phyloP scores from a whole-genome alignment of 2,888 invertebrate genomes.

The Synergus itoensis region DNA sequence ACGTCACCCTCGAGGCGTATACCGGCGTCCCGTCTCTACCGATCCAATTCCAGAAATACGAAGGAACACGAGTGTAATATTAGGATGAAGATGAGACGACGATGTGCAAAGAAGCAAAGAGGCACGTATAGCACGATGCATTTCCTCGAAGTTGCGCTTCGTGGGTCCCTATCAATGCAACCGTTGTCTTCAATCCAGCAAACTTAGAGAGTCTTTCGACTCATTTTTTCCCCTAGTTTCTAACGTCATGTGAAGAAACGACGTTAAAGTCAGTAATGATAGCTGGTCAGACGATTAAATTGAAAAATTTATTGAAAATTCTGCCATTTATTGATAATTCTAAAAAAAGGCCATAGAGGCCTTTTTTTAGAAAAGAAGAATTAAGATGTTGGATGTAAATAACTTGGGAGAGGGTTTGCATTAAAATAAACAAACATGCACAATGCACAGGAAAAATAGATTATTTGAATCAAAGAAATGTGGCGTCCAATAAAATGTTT shows the following conservation, averaged over 20 bases:
- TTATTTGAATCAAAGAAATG: too few species aligned
- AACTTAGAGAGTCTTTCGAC: slow-evolving; percentile 34
- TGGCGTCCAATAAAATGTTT: too few species aligned
- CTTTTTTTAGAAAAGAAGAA: too few species aligned
- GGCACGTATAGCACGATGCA: slow-evolving; percentile 39
- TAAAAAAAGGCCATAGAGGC: too few species aligned
- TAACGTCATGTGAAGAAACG: slow-evolving; percentile 6
- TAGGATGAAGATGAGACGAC: slow-evolving; percentile 69
- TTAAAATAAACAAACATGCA: too few species aligned
- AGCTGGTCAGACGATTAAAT: not conserved
- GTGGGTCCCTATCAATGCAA: slow-evolving; percentile 28
- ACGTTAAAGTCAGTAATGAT: not conserved
- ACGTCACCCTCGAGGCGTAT: slow-evolving; percentile 56
- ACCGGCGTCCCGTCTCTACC: slow-evolving; percentile 56
- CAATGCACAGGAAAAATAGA: too few species aligned
- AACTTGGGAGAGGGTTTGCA: too few species aligned
- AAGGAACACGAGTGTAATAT: slow-evolving; percentile 74
- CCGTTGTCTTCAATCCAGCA: slow-evolving; percentile 19
- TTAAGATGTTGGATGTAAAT: too few species aligned
- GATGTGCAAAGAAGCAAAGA: slow-evolving; percentile 60
- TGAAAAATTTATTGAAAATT: not conserved
- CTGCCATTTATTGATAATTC: not conserved
- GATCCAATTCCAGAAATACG: slow-evolving; percentile 78
- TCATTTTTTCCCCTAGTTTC: slow-evolving; percentile 21
- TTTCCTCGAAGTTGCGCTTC: slow-evolving; percentile 38